phyloP scores from a whole-genome alignment of 2,113 vertebrate species.

The Protobothrops mucrosquamatus region DNA sequence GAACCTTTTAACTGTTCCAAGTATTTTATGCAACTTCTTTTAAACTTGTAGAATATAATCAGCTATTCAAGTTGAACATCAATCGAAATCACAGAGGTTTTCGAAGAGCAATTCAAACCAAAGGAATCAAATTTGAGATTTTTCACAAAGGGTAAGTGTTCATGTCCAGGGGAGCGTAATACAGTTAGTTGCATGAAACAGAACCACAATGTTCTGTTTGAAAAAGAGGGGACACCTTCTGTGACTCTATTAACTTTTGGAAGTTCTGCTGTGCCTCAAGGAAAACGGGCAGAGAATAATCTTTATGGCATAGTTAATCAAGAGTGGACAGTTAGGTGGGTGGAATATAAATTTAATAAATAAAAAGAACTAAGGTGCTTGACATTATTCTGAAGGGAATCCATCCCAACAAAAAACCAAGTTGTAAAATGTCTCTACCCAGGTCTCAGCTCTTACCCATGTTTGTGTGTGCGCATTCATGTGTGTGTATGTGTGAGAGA shows the following conservation, averaged over 20 bases:
- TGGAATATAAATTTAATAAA: too few species aligned
- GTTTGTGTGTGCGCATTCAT: not conserved
- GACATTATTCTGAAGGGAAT: not conserved
- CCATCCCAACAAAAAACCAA: not conserved
- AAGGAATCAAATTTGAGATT: conserved; percentile 94
- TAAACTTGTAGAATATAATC: conserved; percentile 83
- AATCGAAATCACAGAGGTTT: conserved; percentile 93
- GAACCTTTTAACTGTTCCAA: not conserved
- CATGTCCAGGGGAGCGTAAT: not conserved
- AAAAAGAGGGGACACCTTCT: not conserved
- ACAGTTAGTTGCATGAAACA: not conserved
- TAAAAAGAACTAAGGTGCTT: not conserved
- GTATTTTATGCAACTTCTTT: not conserved
- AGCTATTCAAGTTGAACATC: conserved; percentile 89
- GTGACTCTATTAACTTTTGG: not conserved
- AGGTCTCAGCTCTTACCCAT: not conserved
- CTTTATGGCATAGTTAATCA: not conserved
- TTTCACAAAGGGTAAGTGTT: conserved; percentile 92
- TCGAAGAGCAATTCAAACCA: conserved; percentile 82
- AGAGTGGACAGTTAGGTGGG: not conserved
- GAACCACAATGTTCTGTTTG: not conserved
- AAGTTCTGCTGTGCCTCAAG: not conserved
- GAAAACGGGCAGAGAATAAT: not conserved
- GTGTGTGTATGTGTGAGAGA: too few species aligned
- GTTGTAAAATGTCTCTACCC: not conserved